Percentiles rank a stretch among this genome's conserved stretches.
phyloP scores from a whole-genome alignment of 2,797 vertebrate species.

The Siniperca obscura region DNA sequence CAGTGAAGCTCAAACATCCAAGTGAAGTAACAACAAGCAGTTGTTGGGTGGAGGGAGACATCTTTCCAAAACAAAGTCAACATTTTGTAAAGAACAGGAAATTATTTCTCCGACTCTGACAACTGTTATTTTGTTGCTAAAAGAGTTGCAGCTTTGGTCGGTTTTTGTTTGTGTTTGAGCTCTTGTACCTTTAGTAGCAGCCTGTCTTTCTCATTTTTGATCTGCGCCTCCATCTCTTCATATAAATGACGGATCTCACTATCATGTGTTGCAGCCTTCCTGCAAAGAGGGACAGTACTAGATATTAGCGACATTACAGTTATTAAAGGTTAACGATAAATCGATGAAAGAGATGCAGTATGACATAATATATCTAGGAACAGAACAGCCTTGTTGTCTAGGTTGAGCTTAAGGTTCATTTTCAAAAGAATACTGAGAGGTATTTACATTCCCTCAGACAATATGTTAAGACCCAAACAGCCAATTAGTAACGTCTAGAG shows the following conservation, averaged over 20 bases:
- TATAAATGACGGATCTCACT: conserved; percentile 92
- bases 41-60: too few relatives aligned
- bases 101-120: neutral
- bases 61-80: neutral
- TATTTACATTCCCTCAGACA: conserved; percentile 65
- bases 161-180: neutral
- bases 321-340: neutral
- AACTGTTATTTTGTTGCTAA: neutral
- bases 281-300: conserved; percentile 62
- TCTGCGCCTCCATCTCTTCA: conserved; percentile 97
- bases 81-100: neutral
- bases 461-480: conserved; percentile 54
- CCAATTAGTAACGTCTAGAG: conserved; percentile 61
- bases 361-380: conserved; percentile 18
- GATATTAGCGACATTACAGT: neutral
- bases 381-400: conserved; percentile 32
- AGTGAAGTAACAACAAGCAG: neutral
- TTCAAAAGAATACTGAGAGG: conserved; percentile 44
- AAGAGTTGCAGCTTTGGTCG: too few relatives aligned
- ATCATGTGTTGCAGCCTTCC: conserved; percentile 91
- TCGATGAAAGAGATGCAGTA: neutral
- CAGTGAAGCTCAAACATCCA: neutral
- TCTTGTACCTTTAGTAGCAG: conserved; percentile 86
- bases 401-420: conserved; percentile 27
- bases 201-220: conserved; percentile 91